Base-by-base conservation (phyloP, 2,113 vertebrate genomes). In the Microtus pennsylvanicus region DNA sequence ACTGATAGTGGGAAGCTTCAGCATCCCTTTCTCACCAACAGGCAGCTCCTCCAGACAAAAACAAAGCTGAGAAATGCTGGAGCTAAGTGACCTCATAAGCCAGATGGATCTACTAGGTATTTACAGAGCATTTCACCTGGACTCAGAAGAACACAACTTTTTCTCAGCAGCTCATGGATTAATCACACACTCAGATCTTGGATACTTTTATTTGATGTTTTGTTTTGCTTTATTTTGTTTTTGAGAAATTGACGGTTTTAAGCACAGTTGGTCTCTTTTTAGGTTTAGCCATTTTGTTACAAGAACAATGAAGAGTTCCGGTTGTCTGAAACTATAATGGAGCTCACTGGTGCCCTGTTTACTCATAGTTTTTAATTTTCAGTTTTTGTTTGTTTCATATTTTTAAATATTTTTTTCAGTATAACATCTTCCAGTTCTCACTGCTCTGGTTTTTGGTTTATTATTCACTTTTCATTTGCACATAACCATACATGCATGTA, bases 351-450 rank as follows among this genome's bases (percentile, higher is more conserved):
- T 58, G 7, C 7, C 26, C 12, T 63, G 0, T 78, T 90, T 78
- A 89, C 38, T 77, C 81, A 86, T 38, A n/a, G 90, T 55, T 86
- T 85, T 93, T 75, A 8, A 4, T 87, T 67, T 85, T 93, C 75
- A 8, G 10, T 90, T 92, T 93, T 75, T 91, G 33, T 42, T 26
- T 93, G 63, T 93, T 96, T 91, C 16, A 47, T 58, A 58, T 45
- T 58, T 93, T 93, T 19, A 24, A 33, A 52, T 69, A 42, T 75
- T 74, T 90, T 74, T 95, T 67, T 69, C 45, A 33, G 33, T 95
- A 7, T 38, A 81, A 50, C 58, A 17, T 42, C 87, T 81, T 94
- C n/a, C 30, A 93, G 7, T 80, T 96, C 76, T 85, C n/a, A 30
- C 24, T 85, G 55, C 63, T 16, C 22, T 85, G 7, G 7, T 85